Base-by-base conservation (phyloP, 2,888 invertebrate genomes). In the Drosophila trichaetosa region DNA sequence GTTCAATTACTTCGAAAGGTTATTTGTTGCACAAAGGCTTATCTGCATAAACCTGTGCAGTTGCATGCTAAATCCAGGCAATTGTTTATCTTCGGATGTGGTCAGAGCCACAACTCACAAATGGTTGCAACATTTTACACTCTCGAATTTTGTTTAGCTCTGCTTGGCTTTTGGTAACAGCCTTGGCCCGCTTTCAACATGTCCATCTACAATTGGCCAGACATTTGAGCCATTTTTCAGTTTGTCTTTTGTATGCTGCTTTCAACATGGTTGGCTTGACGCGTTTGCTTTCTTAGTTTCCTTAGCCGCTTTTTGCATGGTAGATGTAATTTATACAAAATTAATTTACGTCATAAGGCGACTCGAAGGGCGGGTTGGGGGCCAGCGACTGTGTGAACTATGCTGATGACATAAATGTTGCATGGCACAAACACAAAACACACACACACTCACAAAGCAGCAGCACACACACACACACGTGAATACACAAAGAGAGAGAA, bases 371-470 rank as follows among this genome's bases (percentile, higher is more conserved):
- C 21, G 46, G 24, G 27, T 34, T 13, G 40, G 29, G 36, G 60
- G 51, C 60, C 52, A 21, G 24, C 11, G 61, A 38, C 49, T 53
- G 40, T 53, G 48, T 66, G 62, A 73, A 73, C 83, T 77, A 71
- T 77, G 74, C 70, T 76, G 83, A 85, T 75, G 85, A 69, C 88
- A 84, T 84, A 89, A 87, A 84, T 87, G 90, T 87, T 84, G 90
- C 77, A 85, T 66, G 80, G 61, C 46, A 38, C 60, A 79, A 67
- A 60, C 54, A 73, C 49, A 69, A n/a, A 63, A 46, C n/a, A 64
- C 46, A 75, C 21, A 57, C 53, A 64, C 40, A 60, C 48, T 58
- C 31, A 67, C 21, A 57, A 5, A 53, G 18, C 33, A 27, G 18
- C 21, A 51, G 8, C 2, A 70, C 34, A 60, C 40, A 58, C 2